Base-by-base conservation (phyloP, 2,888 invertebrate genomes). In the Panopea generosa region DNA sequence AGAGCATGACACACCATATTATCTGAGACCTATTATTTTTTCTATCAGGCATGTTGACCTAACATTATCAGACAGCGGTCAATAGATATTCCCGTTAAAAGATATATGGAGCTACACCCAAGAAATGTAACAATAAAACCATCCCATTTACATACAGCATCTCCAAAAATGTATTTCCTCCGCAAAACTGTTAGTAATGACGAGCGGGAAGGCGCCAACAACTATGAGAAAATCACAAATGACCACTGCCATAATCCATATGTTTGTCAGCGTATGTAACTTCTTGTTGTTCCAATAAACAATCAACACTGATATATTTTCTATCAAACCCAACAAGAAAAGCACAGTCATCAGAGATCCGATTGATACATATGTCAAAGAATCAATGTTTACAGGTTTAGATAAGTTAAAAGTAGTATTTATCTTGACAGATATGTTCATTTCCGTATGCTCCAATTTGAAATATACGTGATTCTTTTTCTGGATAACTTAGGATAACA, bases 211-310 rank as follows among this genome's bases (percentile, higher is more conserved):
- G 0, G 76, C 70, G 27, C 67, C 71, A 18, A 76, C 27, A 14
- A 76, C 70, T 29, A 76, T 76, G 7, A 76, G 49, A 38, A 71
- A 29, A 67, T 76, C 76, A 49, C 70, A 71, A 1, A 57, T 33
- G 16, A 76, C 52, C 9, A 76, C 57, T 16, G 70, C 38, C 9
- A 76, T 33, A n/a, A 76, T 67, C 76, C 76, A 76, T 16, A 52
- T 29, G 18, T 76, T 76, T 3, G 76, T 62, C 29, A 52, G 66
- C 3, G 55, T 62, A 14, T 70, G 76, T n/a, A 76, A 38, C n/a
- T 62, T 50, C 16, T 49, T 33, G 22, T 56, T 57, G 14, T 11
- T 24, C 6, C 38, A 20, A 45, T 59, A 76, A 2, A 70, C 70
- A 22, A 24, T 22, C 2, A 76, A 24, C 3, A 76, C 70, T 9